Conservation (phyloP, 2,113 vertebrate genomes). For the Candoia aspera region DNA sequence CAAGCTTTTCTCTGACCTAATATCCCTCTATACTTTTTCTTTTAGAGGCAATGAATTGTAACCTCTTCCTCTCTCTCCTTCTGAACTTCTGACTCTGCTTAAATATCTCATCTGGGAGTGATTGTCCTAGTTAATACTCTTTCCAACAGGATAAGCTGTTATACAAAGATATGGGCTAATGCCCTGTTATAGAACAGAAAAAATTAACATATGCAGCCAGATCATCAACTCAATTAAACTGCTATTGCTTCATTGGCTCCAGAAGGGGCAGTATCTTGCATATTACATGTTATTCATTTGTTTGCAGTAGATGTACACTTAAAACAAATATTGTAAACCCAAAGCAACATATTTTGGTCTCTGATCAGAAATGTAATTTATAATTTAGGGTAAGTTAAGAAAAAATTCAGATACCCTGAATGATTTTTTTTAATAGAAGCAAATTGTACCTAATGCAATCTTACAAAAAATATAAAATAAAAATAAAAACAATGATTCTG, state of each 20-base stretch:
- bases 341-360: conserved; percentile 44
- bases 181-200: conserved; percentile 44
- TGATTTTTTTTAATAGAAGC: conserved; percentile 51
- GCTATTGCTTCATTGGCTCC: conserved; percentile 8
- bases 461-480: no score
- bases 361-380: conserved; percentile 44
- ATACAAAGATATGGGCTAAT: conserved; percentile 35
- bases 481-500: not conserved
- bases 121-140: conserved; percentile 38
- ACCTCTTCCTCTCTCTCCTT: conserved; percentile 15
- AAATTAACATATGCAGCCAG: conserved; percentile 23
- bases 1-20: conserved; percentile 17
- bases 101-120: conserved; percentile 33
- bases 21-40: not conserved
- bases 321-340: not conserved
- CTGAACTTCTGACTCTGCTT: conserved; percentile 37
- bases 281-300: not conserved
- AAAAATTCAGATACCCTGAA: conserved; percentile 35
- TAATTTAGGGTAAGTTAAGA: conserved; percentile 34
- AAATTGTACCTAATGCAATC: not conserved
- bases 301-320: not conserved
- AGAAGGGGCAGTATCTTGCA: not conserved
- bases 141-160: conserved; percentile 36
- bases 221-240: conserved; percentile 16
- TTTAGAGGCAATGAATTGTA: not conserved